Conservation (phyloP, 2,888 invertebrate species). For the Myathropa florea region DNA sequence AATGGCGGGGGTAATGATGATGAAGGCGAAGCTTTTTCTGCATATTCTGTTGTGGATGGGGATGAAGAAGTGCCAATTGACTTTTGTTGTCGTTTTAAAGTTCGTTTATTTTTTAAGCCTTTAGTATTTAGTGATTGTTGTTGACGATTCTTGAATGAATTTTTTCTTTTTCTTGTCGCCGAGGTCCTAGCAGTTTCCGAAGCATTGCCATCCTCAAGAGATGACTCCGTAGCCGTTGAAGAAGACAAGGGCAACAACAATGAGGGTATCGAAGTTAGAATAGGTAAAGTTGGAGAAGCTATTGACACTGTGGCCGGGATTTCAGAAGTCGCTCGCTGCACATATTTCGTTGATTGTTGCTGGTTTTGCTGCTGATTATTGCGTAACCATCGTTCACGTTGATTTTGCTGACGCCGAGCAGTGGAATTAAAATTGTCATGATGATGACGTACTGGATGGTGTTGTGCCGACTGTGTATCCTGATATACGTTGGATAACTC, state of each 20-base stretch:
- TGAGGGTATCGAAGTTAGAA: slow-evolving; percentile 48
- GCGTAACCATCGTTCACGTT: slow-evolving; percentile 75
- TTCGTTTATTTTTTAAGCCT: slow-evolving; percentile 66
- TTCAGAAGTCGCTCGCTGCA: slow-evolving; percentile 54
- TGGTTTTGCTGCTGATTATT: slow-evolving; percentile 71
- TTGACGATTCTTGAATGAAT: slow-evolving; percentile 47
- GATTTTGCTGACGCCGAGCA: slow-evolving; percentile 77
- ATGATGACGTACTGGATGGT: slow-evolving; percentile 79
- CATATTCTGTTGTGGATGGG: slow-evolving; percentile 15
- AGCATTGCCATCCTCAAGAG: slow-evolving; percentile 30
- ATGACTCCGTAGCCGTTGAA: background rate
- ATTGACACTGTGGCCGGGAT: slow-evolving; percentile 35
- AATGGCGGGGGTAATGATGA: background rate
- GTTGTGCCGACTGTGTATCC: slow-evolving; percentile 73
- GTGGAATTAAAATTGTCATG: slow-evolving; percentile 78
- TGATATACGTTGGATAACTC: slow-evolving; percentile 67
- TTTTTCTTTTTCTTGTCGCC: slow-evolving; percentile 76
- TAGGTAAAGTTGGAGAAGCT: slow-evolving; percentile 54
- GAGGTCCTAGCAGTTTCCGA: slow-evolving; percentile 61
- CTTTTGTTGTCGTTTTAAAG: slow-evolving; percentile 49
- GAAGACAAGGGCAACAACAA: slow-evolving; percentile 46
- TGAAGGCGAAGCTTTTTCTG: slow-evolving; percentile 20
- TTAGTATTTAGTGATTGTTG: slow-evolving; percentile 52
- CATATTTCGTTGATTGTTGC: slow-evolving; percentile 73
- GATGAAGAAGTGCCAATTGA: slow-evolving; percentile 49